These are phyloP conservation scores for Quadriops clusia DNA, from an alignment of 2,888 invertebrate genomes.

Conservation along the genomic window DNA sequence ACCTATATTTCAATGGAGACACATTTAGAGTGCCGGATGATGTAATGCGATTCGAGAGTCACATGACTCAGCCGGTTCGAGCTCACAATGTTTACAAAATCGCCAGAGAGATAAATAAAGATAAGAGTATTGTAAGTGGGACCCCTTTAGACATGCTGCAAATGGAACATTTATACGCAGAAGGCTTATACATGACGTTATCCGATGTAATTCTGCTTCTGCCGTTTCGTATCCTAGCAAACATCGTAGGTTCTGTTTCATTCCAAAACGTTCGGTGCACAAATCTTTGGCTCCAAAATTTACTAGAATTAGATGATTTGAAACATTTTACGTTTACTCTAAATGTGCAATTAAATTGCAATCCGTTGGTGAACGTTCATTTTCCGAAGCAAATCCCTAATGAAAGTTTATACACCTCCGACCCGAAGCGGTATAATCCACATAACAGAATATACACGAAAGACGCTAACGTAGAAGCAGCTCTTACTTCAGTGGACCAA, in stretches of 20 bases:
- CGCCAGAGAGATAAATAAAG: slow-evolving; percentile 43
- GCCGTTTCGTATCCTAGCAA: no score
- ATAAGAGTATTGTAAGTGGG: slow-evolving; percentile 35
- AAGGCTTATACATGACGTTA: slow-evolving; percentile 70
- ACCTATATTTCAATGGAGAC: slow-evolving; percentile 18
- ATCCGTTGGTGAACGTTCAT: no score
- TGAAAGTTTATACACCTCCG: slow-evolving; percentile 65
- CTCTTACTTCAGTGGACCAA: slow-evolving; percentile 38
- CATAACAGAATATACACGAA: slow-evolving; percentile 62
- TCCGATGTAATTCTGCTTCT: slow-evolving; percentile 72
- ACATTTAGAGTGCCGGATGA: slow-evolving; percentile 48
- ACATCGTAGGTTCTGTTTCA: no score
- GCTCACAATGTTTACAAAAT: slow-evolving; percentile 77
- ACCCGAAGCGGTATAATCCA: slow-evolving; percentile 64
- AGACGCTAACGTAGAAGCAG: slow-evolving; percentile 61
- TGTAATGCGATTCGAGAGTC: slow-evolving; percentile 68
- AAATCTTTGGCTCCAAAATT: no score
- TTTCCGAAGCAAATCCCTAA: slow-evolving; percentile 17
- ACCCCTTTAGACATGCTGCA: slow-evolving; percentile 41
- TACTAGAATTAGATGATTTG: no score
- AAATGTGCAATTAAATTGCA: no score
- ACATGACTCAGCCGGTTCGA: slow-evolving; percentile 70
- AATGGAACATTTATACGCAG: slow-evolving; percentile 63
- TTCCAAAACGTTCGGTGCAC: no score
- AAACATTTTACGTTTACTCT: no score